These are phyloP conservation scores for Matsumurasca onukii DNA, from an alignment of 1,140 invertebrate species.

Conservation along the genomic window DNA sequence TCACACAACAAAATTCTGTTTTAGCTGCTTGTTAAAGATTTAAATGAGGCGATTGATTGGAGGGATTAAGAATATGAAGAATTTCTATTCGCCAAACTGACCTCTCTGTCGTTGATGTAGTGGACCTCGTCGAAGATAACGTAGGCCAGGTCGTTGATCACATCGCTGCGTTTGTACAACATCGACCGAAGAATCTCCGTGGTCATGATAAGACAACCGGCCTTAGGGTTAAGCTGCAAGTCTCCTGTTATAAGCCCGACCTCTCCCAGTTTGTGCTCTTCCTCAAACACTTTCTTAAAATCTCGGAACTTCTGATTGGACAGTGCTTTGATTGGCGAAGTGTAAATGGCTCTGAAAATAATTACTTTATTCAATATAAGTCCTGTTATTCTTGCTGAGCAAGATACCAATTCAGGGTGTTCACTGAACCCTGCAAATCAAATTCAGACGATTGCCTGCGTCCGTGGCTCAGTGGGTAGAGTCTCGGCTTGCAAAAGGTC, in stretches of 20 bases:
- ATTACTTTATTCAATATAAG: too few relatives aligned
- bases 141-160: constrained; percentile 95
- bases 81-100: too few relatives aligned
- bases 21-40: too few relatives aligned
- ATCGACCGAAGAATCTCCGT: constrained; percentile 93
- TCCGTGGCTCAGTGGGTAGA: too few relatives aligned
- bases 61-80: too few relatives aligned
- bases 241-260: constrained; percentile 96
- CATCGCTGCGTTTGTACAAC: constrained; percentile 59
- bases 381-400: too few relatives aligned
- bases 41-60: too few relatives aligned
- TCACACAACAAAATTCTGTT: too few relatives aligned
- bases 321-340: constrained; percentile 98
- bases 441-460: too few relatives aligned
- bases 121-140: constrained; percentile 99
- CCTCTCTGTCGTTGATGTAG: constrained; percentile 97
- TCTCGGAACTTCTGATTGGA: constrained; percentile 99
- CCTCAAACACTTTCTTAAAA: constrained; percentile 89
- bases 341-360: constrained; percentile 90
- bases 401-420: too few relatives aligned
- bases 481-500: too few relatives aligned
- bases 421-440: too few relatives aligned
- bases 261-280: constrained; percentile 46
- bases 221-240: constrained; percentile 92
- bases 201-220: constrained; percentile 97